A percentile compares a stretch with the other conserved stretches of the same genome.
phyloP scores from a whole-genome alignment of 2,888 invertebrate species.

The Pelosia muscerda region DNA sequence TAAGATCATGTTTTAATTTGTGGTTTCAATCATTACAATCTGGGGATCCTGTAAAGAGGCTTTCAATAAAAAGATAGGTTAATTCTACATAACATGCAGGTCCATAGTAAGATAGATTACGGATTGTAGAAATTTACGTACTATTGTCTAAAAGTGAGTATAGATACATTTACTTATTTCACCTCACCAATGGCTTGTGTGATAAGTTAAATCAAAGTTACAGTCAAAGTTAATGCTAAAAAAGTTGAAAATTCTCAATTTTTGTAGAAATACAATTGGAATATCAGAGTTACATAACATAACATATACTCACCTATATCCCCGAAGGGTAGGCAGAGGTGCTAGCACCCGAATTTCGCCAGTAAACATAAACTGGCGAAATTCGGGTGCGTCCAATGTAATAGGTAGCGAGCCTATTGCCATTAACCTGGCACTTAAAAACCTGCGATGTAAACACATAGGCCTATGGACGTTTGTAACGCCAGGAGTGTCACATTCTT shows the following conservation, averaged over 20 bases:
- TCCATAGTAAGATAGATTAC: neutral
- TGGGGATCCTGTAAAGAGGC: neutral
- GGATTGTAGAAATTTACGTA: neutral
- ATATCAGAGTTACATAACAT: no score
- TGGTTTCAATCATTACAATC: neutral
- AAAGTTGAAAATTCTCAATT: neutral
- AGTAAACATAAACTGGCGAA: no score
- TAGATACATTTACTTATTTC: neutral
- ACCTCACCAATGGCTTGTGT: slow-evolving; percentile 1
- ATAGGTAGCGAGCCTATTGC: no score
- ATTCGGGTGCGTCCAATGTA: no score
- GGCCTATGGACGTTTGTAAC: no score
- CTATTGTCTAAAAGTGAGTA: neutral
- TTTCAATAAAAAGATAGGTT: neutral
- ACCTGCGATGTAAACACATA: no score
- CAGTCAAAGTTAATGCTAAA: neutral
- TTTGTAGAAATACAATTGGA: no score
- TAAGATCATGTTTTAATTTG: neutral
- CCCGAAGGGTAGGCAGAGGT: no score
- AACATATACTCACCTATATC: no score
- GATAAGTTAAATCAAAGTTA: neutral
- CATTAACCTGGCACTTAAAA: no score
- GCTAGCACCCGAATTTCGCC: no score
- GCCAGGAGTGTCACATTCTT: no score
- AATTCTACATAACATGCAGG: neutral